Conservation (phyloP, 2,888 invertebrate genomes). For the Acrobasis consociella region DNA sequence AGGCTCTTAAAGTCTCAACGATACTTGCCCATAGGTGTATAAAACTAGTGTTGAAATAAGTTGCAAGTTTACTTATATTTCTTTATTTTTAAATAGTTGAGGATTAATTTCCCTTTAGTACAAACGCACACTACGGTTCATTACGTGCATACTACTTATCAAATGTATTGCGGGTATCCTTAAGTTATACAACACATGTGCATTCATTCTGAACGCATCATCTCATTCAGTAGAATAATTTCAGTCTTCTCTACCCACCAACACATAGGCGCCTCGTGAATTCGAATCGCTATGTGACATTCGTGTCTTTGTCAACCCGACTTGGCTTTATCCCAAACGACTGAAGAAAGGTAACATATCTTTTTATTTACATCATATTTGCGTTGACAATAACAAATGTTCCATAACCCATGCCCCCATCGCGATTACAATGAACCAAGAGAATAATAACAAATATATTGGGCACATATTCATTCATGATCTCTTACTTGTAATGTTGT, state of each 20-base stretch:
- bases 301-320: conserved; percentile 63
- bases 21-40: too few relatives aligned
- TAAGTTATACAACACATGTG: too few relatives aligned
- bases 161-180: too few relatives aligned
- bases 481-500: not conserved
- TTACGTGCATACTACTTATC: too few relatives aligned
- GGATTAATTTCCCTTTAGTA: too few relatives aligned
- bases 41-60: too few relatives aligned
- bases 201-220: too few relatives aligned
- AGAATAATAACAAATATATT: conserved; percentile 38
- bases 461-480: conserved; percentile 31
- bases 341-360: conserved; percentile 66
- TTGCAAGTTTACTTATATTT: too few relatives aligned
- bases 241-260: conserved; percentile 50
- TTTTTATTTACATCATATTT: conserved; percentile 67
- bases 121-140: too few relatives aligned
- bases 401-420: conserved; percentile 28
- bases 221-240: conserved; percentile 38
- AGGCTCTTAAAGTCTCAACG: too few relatives aligned
- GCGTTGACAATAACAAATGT: conserved; percentile 62
- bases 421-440: conserved; percentile 38
- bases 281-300: conserved; percentile 55
- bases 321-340: conserved; percentile 73
- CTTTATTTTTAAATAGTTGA: too few relatives aligned
- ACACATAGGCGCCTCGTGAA: conserved; percentile 42